Evolutionary conservation across 2,797 vertebrate species (phyloP).

Genomic region (Phoebastria nigripes): DNA sequence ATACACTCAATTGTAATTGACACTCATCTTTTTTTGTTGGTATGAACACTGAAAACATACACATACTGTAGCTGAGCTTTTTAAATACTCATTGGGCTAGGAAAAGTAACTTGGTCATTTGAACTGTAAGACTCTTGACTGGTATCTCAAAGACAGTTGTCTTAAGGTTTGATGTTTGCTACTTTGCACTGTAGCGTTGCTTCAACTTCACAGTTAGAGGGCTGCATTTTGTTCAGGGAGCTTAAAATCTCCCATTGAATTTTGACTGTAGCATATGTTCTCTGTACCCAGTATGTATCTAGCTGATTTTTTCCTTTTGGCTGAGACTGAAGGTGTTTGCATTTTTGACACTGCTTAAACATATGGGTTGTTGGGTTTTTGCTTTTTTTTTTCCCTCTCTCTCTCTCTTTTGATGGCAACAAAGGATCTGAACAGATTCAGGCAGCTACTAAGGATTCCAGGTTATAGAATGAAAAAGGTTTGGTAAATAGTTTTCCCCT

Average conservation of each 20-base stretch:
- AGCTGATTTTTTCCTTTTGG: conserved; percentile 37
- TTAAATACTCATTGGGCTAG: background rate
- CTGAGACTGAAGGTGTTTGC: conserved; percentile 56
- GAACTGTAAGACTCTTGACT: conserved; percentile 47
- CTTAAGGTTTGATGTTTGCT: conserved; percentile 1
- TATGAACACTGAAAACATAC: background rate
- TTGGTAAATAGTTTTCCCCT: conserved; percentile 20
- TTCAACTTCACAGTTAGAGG: background rate
- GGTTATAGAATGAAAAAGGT: background rate
- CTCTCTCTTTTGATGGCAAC: background rate
- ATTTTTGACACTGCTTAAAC: conserved; percentile 23
- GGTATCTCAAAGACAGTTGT: conserved; percentile 10
- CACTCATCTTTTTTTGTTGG: background rate
- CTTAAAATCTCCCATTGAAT: background rate
- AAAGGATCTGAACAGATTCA: background rate
- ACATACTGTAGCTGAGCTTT: background rate
- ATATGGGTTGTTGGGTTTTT: background rate
- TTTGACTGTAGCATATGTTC: conserved; percentile 18
- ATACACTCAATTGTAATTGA: background rate
- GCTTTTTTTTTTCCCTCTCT: background rate
- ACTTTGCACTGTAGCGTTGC: conserved; percentile 3
- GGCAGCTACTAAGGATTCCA: conserved; percentile 26
- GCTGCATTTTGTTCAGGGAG: conserved; percentile 19
- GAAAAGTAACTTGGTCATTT: conserved; percentile 40
- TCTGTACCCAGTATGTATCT: background rate